Evolutionary conservation across 2,113 vertebrate genomes (phyloP).

Genomic region (Jaculus jaculus): DNA sequence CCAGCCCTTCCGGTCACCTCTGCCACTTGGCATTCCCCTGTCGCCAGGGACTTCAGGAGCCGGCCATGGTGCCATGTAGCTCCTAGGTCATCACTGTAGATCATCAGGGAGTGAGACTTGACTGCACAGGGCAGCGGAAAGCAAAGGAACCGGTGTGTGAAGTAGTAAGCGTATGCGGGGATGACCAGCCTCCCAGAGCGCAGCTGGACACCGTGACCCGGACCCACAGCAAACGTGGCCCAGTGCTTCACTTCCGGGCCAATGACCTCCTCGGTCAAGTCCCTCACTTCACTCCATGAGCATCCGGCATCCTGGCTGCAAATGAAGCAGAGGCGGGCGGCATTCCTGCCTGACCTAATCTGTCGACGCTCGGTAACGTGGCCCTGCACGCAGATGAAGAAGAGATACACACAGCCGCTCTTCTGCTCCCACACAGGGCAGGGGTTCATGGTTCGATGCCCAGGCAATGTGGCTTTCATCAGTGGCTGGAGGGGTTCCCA

Average conservation of each 20-base stretch:
- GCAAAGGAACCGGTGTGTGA: slow-evolving; percentile 77
- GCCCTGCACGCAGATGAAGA: slow-evolving; percentile 93
- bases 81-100: slow-evolving; percentile 93
- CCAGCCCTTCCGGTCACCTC: slow-evolving; percentile 84
- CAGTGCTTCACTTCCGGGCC: slow-evolving; percentile 84
- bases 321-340: slow-evolving; percentile 90
- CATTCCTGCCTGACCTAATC: slow-evolving; percentile 87
- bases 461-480: slow-evolving; percentile 65
- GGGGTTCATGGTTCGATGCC: slow-evolving; percentile 87
- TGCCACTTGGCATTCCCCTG: slow-evolving; percentile 91
- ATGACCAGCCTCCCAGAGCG: slow-evolving; percentile 89
- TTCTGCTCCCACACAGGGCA: slow-evolving; percentile 83
- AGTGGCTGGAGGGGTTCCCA: slow-evolving; percentile 79
- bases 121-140: slow-evolving; percentile 44
- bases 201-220: slow-evolving; percentile 93
- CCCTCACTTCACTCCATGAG: slow-evolving; percentile 87
- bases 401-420: slow-evolving; percentile 87
- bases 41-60: slow-evolving; percentile 67
- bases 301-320: slow-evolving; percentile 87
- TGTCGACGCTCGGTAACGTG: slow-evolving; percentile 87
- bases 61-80: slow-evolving; percentile 86
- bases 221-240: slow-evolving; percentile 95
- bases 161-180: slow-evolving; percentile 91
- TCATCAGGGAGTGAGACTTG: slow-evolving; percentile 86
- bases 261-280: slow-evolving; percentile 89